Evolutionary conservation across 1,140 invertebrate genomes (phyloP).

Genomic region (Drosophila jambulina): DNA sequence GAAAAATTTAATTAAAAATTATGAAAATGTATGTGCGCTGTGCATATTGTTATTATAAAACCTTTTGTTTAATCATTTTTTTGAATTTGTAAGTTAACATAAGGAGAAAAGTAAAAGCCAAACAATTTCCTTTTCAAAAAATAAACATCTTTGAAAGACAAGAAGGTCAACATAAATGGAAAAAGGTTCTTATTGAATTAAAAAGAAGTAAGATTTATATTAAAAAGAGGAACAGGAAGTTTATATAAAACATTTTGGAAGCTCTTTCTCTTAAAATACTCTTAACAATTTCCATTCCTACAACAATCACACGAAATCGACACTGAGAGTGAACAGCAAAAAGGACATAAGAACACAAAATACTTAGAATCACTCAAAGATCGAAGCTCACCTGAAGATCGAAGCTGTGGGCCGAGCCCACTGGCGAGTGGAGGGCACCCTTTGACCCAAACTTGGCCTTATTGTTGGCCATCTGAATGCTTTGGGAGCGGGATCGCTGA

Average conservation of each 20-base stretch:
- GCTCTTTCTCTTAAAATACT: not conserved
- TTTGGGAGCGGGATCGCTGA: slow-evolving; percentile 76
- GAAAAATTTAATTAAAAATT: not conserved
- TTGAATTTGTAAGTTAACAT: not conserved
- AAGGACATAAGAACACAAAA: not conserved
- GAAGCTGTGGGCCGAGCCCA: slow-evolving; percentile 83
- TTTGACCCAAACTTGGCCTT: slow-evolving; percentile 81
- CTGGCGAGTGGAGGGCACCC: slow-evolving; percentile 78
- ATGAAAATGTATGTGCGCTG: not conserved
- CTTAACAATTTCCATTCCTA: slow-evolving; percentile 13
- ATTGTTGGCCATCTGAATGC: slow-evolving; percentile 78
- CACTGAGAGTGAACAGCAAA: slow-evolving; percentile 19
- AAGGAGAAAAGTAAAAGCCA: not conserved
- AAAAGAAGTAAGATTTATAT: not conserved
- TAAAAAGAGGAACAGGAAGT: not conserved
- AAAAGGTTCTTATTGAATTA: not conserved
- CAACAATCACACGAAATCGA: slow-evolving; percentile 13
- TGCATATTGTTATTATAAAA: not conserved
- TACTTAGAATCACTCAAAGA: not conserved
- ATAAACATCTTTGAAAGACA: not conserved
- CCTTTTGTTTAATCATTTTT: not conserved
- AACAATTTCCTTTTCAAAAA: not conserved
- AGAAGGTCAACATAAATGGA: not conserved
- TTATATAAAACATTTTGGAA: not conserved
- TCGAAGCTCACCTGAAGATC: slow-evolving; percentile 78